Evolutionary conservation across 2,113 vertebrate species (phyloP).

Genomic region (Trichomycterus rosablanca): DNA sequence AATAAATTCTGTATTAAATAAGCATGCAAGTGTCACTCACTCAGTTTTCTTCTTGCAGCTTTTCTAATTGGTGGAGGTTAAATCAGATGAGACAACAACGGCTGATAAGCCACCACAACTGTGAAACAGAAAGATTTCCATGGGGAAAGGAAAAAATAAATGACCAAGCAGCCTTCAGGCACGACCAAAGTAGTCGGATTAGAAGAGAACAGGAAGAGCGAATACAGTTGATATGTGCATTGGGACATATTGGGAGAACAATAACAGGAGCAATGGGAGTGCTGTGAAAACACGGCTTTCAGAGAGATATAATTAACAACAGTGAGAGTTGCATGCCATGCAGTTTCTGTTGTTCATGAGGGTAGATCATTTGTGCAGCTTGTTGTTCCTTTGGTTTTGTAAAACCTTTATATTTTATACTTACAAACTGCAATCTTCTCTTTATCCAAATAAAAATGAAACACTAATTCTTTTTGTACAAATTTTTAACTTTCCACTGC

Average conservation of each 20-base stretch:
- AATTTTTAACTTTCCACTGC: too few relatives aligned
- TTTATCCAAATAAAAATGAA: too few relatives aligned
- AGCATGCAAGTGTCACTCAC: too few relatives aligned
- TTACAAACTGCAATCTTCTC: too few relatives aligned
- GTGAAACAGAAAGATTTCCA: slow-evolving; percentile 39
- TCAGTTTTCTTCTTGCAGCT: slow-evolving; percentile 23
- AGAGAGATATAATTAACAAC: slow-evolving; percentile 26
- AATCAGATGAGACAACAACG: slow-evolving; percentile 50
- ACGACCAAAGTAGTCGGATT: slow-evolving; percentile 31
- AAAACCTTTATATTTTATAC: too few relatives aligned
- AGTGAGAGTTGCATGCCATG: slow-evolving; percentile 12
- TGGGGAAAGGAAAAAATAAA: slow-evolving; percentile 28
- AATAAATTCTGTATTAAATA: too few relatives aligned
- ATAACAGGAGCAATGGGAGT: slow-evolving; percentile 29
- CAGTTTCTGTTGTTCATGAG: slow-evolving; percentile 5
- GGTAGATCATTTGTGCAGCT: background rate
- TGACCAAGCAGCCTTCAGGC: slow-evolving; percentile 27
- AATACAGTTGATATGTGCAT: slow-evolving; percentile 22
- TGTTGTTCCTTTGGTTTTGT: too few relatives aligned
- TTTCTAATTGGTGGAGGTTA: slow-evolving; percentile 42
- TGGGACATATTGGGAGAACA: slow-evolving; percentile 28
- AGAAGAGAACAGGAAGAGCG: slow-evolving; percentile 34
- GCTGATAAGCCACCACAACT: slow-evolving; percentile 47
- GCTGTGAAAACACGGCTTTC: slow-evolving; percentile 15
- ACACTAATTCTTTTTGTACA: too few relatives aligned